Percentiles rank a stretch among this genome's conserved stretches.
Evolutionary conservation across 2,888 invertebrate species (phyloP).

Genomic region (Sphaerolaimus hirsutus): DNA sequence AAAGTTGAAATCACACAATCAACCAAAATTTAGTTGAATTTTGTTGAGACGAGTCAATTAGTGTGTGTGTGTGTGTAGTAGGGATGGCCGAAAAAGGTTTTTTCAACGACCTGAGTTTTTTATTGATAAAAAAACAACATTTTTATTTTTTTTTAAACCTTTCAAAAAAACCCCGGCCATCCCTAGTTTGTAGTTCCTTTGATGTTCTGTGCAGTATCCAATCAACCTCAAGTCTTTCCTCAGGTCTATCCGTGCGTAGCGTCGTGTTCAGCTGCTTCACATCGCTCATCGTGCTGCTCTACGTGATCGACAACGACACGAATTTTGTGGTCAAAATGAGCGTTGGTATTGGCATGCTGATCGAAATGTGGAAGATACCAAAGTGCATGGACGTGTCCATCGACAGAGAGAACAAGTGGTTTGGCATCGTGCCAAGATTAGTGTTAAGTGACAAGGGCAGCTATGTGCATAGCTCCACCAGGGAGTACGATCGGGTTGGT

Average conservation of each 20-base stretch:
- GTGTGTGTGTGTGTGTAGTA: background rate
- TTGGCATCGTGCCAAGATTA: slow-evolving; percentile 55
- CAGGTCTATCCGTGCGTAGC: slow-evolving; percentile 72
- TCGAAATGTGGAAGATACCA: slow-evolving; percentile 96
- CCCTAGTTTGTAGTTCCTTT: too few species aligned
- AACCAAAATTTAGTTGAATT: too few species aligned
- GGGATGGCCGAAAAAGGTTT: too few species aligned
- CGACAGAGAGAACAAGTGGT: slow-evolving; percentile 33
- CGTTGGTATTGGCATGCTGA: slow-evolving; percentile 72
- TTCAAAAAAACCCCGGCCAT: too few species aligned
- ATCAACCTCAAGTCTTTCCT: too few species aligned
- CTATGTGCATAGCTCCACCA: slow-evolving; percentile 76
- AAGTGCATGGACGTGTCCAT: slow-evolving; percentile 40
- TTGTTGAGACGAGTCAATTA: too few species aligned
- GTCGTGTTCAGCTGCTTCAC: slow-evolving; percentile 97
- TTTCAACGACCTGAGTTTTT: background rate
- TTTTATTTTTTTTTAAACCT: too few species aligned
- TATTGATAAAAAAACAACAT: too few species aligned
- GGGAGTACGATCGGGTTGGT: slow-evolving; percentile 50
- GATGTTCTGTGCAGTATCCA: too few species aligned
- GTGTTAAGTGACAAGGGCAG: slow-evolving; percentile 77
- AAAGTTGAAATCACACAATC: too few species aligned
- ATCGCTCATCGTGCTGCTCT: slow-evolving; percentile 73
- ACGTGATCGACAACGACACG: slow-evolving; percentile 92
- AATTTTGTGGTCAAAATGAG: slow-evolving; percentile 76